These are phyloP conservation scores for Eupeodes corollae DNA, from an alignment of 1,140 invertebrate genomes.

Conservation along the genomic window DNA sequence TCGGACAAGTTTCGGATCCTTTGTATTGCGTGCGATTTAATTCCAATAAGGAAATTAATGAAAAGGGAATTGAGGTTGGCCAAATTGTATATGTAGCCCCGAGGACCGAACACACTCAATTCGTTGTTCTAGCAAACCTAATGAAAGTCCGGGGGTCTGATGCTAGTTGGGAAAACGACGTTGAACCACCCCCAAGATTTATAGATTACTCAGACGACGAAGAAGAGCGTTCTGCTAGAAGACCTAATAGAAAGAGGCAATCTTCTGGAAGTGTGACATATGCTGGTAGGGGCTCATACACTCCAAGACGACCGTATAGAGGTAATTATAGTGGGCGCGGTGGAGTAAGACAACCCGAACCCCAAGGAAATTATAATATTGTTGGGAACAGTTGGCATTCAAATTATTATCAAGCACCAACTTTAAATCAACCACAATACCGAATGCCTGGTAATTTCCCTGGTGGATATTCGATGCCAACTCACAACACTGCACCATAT, in stretches of 20 bases:
- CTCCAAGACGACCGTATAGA: slow-evolving; percentile 10
- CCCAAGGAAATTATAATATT: neutral
- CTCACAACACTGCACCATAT: slow-evolving; percentile 14
- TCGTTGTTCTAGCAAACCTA: slow-evolving; percentile 61
- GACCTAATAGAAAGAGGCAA: slow-evolving; percentile 13
- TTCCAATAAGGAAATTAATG: slow-evolving; percentile 55
- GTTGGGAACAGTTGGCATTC: slow-evolving; percentile 26
- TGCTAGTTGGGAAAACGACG: slow-evolving; percentile 71
- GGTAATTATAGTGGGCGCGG: slow-evolving; percentile 6
- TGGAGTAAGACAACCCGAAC: neutral
- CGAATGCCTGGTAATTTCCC: neutral
- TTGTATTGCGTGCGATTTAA: slow-evolving; percentile 77
- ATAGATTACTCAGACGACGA: slow-evolving; percentile 85
- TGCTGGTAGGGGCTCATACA: slow-evolving; percentile 7
- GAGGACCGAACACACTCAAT: slow-evolving; percentile 56
- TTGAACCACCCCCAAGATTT: slow-evolving; percentile 60
- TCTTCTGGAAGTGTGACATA: slow-evolving; percentile 9
- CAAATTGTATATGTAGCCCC: slow-evolving; percentile 71
- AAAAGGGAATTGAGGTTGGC: slow-evolving; percentile 50
- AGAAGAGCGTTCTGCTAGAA: slow-evolving; percentile 50
- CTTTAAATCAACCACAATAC: neutral
- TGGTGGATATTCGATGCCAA: neutral
- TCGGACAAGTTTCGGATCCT: slow-evolving; percentile 67
- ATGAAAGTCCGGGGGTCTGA: slow-evolving; percentile 67
- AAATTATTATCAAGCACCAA: slow-evolving; percentile 22